Evolutionary conservation across 2,797 vertebrate species (phyloP), one percentile per base, ranked within the genome.

Genomic region (Glossophaga mutica): DNA sequence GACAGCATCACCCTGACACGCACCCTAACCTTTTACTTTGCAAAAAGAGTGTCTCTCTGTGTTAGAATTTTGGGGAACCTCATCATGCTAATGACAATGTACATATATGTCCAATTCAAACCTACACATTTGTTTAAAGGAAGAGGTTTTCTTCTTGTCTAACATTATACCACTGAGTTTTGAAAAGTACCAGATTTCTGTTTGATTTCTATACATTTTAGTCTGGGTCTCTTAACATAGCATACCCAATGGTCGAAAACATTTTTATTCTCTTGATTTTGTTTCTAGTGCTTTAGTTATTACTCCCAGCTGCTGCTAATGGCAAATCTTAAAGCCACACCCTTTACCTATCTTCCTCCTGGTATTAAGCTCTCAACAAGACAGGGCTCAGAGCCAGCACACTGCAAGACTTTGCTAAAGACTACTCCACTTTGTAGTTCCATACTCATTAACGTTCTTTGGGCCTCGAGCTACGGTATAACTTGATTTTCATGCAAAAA

Each of bases 101-200:
- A 21, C 32, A 65, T 57, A 3, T 15, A 57, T 0, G 22, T 94
- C 18, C 71, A 37, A 21, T 94, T 90, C 65, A 88, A 96, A 55
- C 62, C 18, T 48, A 2, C 19, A 62, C 6, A n/a, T 46, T 14
- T 62, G 70, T 93, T 68, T 50, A 32, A 95, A 71, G 46, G 5
- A 86, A 87, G 50, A 91, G 34, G 3, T 74, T 95, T 87, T 83
- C 22, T 7, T 71, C 29, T 92, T 65, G 37, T 82, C n/a, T 95
- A 44, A 87, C 74, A 93, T 89, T 19, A 93, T 10, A 74, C 37
- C 32, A 46, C 65, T n/a, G 48, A 79, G 76, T 76, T 96, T 93
- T 87, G 18, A 65, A 81, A 95, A 76, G 83, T 94, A 84, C 55
- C 84, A 91, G 92, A 93, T 82, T 71, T 82, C 68, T 37, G 59